These are phyloP conservation scores for Pipistrellus pygmaeus DNA, from an alignment of 2,797 vertebrate species.

Conservation along the genomic window DNA sequence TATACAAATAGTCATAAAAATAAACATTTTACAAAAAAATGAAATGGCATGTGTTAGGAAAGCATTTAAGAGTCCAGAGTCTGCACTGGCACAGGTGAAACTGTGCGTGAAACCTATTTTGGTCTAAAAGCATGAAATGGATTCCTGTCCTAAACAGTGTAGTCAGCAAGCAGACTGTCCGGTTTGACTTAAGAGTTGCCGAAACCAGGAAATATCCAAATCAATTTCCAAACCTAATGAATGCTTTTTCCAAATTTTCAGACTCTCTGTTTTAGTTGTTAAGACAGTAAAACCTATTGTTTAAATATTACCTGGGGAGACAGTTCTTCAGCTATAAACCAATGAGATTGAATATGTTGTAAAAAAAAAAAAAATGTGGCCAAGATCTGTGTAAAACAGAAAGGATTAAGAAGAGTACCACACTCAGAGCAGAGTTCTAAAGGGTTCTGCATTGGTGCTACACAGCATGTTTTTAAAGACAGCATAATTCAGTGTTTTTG, in stretches of 20 bases:
- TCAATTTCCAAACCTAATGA: not conserved
- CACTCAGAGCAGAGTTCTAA: too few relatives aligned
- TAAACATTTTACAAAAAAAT: not conserved
- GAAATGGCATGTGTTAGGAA: not conserved
- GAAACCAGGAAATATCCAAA: not conserved
- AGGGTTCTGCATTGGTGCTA: not conserved
- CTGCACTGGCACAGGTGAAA: not conserved
- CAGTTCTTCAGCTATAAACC: not conserved
- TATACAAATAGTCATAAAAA: not conserved
- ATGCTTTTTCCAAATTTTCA: not conserved
- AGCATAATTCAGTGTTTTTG: not conserved
- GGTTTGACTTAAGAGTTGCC: not conserved
- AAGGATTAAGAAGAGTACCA: not conserved
- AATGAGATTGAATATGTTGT: not conserved
- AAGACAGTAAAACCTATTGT: slow-evolving; percentile 19
- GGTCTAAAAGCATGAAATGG: not conserved
- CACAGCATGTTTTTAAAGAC: not conserved
- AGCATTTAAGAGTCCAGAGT: not conserved
- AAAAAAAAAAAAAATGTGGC: not conserved
- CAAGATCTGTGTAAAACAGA: not conserved
- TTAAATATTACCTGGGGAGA: slow-evolving; percentile 4
- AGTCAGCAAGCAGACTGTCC: not conserved
- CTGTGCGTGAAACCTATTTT: not conserved
- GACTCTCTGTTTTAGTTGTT: slow-evolving; percentile 5
- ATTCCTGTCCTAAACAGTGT: not conserved